phyloP scores from a whole-genome alignment of 2,113 vertebrate species.

The Forbesichthys agassizii region DNA sequence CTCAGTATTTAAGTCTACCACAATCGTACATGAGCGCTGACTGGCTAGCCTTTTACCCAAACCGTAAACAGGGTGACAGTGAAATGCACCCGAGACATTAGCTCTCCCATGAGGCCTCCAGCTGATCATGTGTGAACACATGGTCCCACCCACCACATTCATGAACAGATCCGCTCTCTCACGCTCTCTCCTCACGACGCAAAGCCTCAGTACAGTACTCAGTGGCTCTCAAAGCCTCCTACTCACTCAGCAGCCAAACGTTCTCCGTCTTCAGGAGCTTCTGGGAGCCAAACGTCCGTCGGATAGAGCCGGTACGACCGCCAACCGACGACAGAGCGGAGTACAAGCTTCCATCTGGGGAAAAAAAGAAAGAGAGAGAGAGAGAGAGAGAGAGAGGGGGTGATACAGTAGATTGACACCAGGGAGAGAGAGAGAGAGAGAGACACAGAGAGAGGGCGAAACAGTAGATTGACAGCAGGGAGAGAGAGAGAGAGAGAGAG shows the following conservation, averaged over 20 bases:
- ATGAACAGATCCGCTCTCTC: conserved; percentile 17
- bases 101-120: conserved; percentile 19
- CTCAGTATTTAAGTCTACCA: not conserved
- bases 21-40: no score
- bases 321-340: conserved; percentile 75
- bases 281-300: conserved; percentile 74
- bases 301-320: conserved; percentile 70
- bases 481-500: conserved; percentile 1
- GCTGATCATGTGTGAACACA: conserved; percentile 29
- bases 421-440: not conserved
- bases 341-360: conserved; percentile 79
- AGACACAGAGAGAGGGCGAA: conserved; percentile 8
- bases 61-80: not conserved
- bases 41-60: not conserved
- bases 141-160: conserved; percentile 45
- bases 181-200: not conserved
- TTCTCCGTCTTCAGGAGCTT: conserved; percentile 80
- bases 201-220: conserved; percentile 8
- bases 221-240: conserved; percentile 31
- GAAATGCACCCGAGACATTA: conserved; percentile 25
- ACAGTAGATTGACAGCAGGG: conserved; percentile 18
- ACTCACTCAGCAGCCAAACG: conserved; percentile 83
- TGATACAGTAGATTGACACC: not conserved
- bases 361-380: not conserved
- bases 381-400: conserved; percentile 7